Evolutionary conservation across 2,888 invertebrate genomes (phyloP).

Genomic region (Microctonus aethiopoides): DNA sequence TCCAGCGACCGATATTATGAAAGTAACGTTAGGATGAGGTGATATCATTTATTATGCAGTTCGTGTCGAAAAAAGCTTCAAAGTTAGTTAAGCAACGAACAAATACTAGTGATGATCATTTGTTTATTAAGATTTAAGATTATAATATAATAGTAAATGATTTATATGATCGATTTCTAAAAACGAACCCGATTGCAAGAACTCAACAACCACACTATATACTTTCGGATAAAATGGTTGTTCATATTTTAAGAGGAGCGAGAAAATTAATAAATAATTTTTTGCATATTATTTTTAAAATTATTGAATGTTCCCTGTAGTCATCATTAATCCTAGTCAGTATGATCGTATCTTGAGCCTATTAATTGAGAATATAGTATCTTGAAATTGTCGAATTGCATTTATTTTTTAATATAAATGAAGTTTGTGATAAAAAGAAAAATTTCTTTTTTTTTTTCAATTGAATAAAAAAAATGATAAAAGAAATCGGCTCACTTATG

Average conservation of each 20-base stretch:
- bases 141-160: constrained; percentile 7
- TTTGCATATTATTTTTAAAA: background rate
- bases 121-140: constrained; percentile 14
- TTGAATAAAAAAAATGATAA: no score
- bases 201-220: constrained; percentile 28
- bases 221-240: constrained; percentile 22
- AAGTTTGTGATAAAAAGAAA: no score
- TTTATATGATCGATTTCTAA: constrained; percentile 10
- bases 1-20: no score
- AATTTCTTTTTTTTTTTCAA: no score
- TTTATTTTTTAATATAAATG: no score
- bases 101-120: constrained; percentile 1
- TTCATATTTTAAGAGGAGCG: background rate
- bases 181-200: constrained; percentile 20
- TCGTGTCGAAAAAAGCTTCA: constrained; percentile 6
- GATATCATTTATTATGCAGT: constrained; percentile 6
- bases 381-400: no score
- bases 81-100: background rate
- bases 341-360: no score
- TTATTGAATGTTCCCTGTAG: background rate
- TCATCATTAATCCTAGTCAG: background rate
- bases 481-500: no score
- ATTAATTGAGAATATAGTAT: no score
- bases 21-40: no score
- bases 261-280: background rate